Base-by-base conservation (phyloP, 2,113 vertebrate species). In the Zosterops hypoxanthus region DNA sequence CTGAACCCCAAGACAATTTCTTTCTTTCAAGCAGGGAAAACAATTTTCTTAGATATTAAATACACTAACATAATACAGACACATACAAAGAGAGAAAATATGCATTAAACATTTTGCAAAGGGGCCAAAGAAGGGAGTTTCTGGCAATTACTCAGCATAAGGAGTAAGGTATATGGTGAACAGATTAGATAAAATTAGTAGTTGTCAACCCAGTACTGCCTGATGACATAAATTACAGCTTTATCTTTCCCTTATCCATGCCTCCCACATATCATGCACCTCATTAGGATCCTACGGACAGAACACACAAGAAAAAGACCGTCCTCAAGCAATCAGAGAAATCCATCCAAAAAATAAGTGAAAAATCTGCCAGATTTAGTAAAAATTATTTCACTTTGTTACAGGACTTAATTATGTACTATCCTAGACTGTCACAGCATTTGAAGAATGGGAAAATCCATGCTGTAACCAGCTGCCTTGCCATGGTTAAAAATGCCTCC, bases 161-260 rank as follows among this genome's bases (percentile, higher is more conserved):
- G 64, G 78, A 92, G 44, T 82, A 92, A 91, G 68, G 63, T 88
- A 82, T 83, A 93, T 29, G 44, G 70, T 72, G 82, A 89, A 80
- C 0, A 96, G 93, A 94, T 96, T 70, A 97, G 92, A 95, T 82
- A 93, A 95, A 96, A 95, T 90, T 77, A 85, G 85, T 77, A 87
- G 78, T 41, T 94, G 90, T 95, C 91, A 91, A 88, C 59, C 47
- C 61, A 90, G 71, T 73, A 82, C 59, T 70, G 66, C 66, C 75
- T 70, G 89, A 87, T 95, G 94, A 94, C 86, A 97, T 83, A 91
- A 96, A 91, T 2, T 90, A 84, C 71, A 91, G 73, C 42, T 95
- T 89, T 95, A 84, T 97, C 95, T 95, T 69, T 70, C 80, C 72
- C 56, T 86, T 84, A 49, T 86, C 88, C 86, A 56, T 41, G 72